phyloP scores from a whole-genome alignment of 64 coral and sea anemone genomes.

The Stichodactyla mertensii region DNA sequence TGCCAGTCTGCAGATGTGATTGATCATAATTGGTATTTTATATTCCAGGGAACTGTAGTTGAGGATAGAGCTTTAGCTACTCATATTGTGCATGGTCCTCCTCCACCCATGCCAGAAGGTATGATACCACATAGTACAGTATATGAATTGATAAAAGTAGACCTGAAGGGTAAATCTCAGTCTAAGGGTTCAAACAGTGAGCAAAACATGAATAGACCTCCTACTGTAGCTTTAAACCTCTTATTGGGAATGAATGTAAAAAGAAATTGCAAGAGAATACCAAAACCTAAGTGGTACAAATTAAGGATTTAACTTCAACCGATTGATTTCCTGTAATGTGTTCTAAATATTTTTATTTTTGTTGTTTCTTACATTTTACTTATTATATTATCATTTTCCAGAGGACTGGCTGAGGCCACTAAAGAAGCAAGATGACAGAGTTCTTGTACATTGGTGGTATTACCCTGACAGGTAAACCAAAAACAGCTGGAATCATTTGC shows the following conservation, averaged over 20 bases:
- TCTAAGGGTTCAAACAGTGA: too few species aligned
- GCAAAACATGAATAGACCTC: too few species aligned
- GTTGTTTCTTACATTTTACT: neutral
- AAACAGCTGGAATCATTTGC: too few species aligned
- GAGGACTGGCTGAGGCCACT: slow-evolving; percentile 95
- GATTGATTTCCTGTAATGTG: too few species aligned
- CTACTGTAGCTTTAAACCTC: too few species aligned
- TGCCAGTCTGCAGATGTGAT: too few species aligned
- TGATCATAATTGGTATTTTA: neutral
- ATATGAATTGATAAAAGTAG: neutral
- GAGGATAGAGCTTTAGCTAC: slow-evolving; percentile 82
- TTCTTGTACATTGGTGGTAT: slow-evolving; percentile 99
- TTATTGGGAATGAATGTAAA: too few species aligned
- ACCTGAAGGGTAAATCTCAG: neutral
- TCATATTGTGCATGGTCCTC: slow-evolving; percentile 81
- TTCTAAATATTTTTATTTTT: too few species aligned
- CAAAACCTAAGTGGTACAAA: too few species aligned
- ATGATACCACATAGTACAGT: neutral
- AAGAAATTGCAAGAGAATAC: too few species aligned
- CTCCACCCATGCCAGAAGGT: slow-evolving; percentile 85
- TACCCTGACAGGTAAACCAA: slow-evolving; percentile 82
- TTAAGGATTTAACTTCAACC: too few species aligned
- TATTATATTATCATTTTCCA: slow-evolving; percentile 9
- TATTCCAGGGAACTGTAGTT: slow-evolving; percentile 52
- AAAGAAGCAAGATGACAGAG: slow-evolving; percentile 73